These are phyloP conservation scores for Nomada ferruginata DNA, from an alignment of 2,888 invertebrate species.

Conservation along the genomic window DNA sequence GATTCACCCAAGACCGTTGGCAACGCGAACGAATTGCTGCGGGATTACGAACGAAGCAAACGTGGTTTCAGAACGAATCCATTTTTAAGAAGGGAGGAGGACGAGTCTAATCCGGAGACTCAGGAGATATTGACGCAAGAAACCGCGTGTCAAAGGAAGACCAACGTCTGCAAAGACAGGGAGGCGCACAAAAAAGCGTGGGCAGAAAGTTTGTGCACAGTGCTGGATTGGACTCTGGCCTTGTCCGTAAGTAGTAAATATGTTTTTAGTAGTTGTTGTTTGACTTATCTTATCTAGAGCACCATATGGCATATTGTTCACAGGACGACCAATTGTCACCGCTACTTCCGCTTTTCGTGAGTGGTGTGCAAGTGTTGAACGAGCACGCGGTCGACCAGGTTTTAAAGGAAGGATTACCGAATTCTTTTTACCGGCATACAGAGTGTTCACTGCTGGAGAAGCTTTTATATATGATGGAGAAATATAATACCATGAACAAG, in stretches of 20 bases:
- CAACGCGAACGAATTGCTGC: constrained; percentile 77
- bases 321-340: constrained; percentile 85
- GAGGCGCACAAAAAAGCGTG: constrained; percentile 94
- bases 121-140: constrained; percentile 37
- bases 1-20: constrained; percentile 58
- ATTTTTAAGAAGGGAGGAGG: constrained; percentile 74
- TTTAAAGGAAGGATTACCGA: constrained; percentile 86
- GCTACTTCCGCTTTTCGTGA: constrained; percentile 86
- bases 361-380: constrained; percentile 86
- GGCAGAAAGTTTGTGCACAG: constrained; percentile 93
- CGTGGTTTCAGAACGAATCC: constrained; percentile 81
- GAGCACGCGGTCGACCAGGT: constrained; percentile 86
- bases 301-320: constrained; percentile 21
- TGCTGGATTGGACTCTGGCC: constrained; percentile 90
- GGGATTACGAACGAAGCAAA: constrained; percentile 80
- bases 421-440: constrained; percentile 86
- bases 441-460: constrained; percentile 79
- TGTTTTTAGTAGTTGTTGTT: not conserved
- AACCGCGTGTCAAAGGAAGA: constrained; percentile 87
- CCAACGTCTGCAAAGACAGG: constrained; percentile 91
- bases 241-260: constrained; percentile 84
- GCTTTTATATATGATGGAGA: too few species aligned
- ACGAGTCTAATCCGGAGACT: constrained; percentile 36
- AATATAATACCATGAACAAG: not conserved
- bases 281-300: not conserved